Base-by-base conservation (phyloP, 2,797 vertebrate species). In the Parotocinclus haroldoi region DNA sequence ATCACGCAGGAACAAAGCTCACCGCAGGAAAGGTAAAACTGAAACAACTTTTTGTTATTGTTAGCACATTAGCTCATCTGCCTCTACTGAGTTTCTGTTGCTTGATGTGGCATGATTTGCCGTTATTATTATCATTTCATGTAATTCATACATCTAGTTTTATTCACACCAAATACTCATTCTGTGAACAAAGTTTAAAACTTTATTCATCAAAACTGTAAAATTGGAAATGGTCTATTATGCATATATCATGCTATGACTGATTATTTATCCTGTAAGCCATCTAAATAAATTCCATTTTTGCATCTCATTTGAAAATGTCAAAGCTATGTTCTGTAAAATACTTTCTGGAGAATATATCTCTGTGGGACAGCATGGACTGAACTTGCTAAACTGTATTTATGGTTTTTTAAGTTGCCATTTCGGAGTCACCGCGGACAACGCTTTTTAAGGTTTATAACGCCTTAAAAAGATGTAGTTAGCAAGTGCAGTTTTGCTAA, bases 1-100 rank as follows among this genome's bases (percentile, higher is more conserved):
- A 4, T 69, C 82, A 70, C 76, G 83, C 73, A 83, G 82, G 63
- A 78, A 44, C 76, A 84, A 76, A 68, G 56, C 75, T 11, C 85
- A 84, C 63, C 82, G 85, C 40, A 86, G 82, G 12, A 91, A 89
- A 93, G 92, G 92, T 94, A 85, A 90, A 89, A 53, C 9, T 12
- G 11, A 11, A 10, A 48, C 3, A 42, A 42, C 40, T 42, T 42
- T 50, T 50, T 14, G 5, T 50, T 16, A 8, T 3, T 10, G 5
- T 46, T 46, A 12, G 14, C 14, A 14, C 14, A 46, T 46, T 11
- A 46, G n/a, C n/a, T 11, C 11, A 46, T 46, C n/a, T 46, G 11
- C 5, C 27, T 27, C 27, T 27, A 5, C 27, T 27, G 27, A 27
- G 27, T 27, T 27, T 2, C 40, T 42, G 8, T 42, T 42, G 10